Evolutionary conservation across 53 echinoderm and acorn worm species (phyloP).

Genomic region (Astropecten irregularis): DNA sequence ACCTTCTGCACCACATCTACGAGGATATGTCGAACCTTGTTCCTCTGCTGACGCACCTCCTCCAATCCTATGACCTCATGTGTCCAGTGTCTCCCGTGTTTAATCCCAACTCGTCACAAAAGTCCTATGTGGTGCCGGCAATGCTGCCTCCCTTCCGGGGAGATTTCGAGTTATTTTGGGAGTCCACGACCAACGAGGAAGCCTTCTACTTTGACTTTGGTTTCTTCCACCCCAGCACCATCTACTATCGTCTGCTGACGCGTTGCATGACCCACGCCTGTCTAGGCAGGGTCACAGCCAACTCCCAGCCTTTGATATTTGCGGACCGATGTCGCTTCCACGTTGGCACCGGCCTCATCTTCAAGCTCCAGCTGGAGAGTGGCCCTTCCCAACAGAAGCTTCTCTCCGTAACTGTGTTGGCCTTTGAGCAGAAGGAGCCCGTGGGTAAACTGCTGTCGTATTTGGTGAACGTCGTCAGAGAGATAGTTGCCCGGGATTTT

Average conservation of each 20-base stretch:
- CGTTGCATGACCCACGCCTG: slow-evolving; percentile 18
- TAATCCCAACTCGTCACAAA: background rate
- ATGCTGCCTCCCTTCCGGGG: slow-evolving; percentile 21
- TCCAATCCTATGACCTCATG: slow-evolving; percentile 26
- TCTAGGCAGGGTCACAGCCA: background rate
- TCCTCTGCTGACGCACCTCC: background rate
- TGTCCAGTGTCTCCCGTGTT: background rate
- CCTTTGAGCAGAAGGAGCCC: background rate
- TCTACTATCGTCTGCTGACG: slow-evolving; percentile 29
- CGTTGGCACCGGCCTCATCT: slow-evolving; percentile 11
- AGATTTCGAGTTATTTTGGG: background rate
- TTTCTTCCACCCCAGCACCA: slow-evolving; percentile 37
- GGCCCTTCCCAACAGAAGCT: slow-evolving; percentile 16
- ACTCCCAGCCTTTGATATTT: slow-evolving; percentile 8
- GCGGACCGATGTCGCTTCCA: slow-evolving; percentile 36
- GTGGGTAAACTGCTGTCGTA: background rate
- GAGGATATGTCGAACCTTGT: background rate
- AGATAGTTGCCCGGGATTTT: background rate
- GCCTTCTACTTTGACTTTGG: slow-evolving; percentile 42
- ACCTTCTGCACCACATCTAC: slow-evolving; percentile 9
- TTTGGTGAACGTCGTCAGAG: background rate
- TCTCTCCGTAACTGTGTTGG: slow-evolving; percentile 20
- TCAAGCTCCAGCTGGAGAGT: slow-evolving; percentile 35
- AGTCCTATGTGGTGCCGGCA: background rate
- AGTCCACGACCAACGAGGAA: background rate